These are phyloP conservation scores for Antrozous pallidus DNA, from an alignment of 2,797 vertebrate genomes.

Conservation along the genomic window DNA sequence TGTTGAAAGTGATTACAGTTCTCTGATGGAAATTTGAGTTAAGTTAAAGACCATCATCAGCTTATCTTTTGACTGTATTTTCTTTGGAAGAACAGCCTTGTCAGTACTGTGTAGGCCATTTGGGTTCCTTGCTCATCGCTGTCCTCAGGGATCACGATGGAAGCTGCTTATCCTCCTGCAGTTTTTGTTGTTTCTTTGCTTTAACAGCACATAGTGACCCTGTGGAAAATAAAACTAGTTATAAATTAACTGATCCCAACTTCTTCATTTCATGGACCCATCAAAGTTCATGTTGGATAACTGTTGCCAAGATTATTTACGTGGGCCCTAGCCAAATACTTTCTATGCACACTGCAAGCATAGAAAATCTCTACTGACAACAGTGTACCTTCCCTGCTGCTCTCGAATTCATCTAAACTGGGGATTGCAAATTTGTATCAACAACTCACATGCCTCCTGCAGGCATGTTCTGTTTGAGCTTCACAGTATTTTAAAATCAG, in stretches of 20 bases:
- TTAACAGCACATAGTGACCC: slow-evolving; percentile 30
- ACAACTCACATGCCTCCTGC: neutral
- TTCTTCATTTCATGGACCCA: neutral
- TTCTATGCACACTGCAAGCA: neutral
- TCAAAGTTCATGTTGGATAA: slow-evolving; percentile 48
- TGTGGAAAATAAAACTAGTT: slow-evolving; percentile 43
- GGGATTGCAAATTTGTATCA: neutral
- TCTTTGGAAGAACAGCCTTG: neutral
- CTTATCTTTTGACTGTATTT: neutral
- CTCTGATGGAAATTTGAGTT: neutral
- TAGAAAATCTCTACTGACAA: neutral
- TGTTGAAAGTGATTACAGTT: neutral
- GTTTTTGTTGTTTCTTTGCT: slow-evolving; percentile 16
- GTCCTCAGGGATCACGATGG: neutral
- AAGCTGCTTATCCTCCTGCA: neutral
- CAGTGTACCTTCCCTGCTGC: neutral
- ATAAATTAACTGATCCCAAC: slow-evolving; percentile 49
- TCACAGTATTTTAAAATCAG: neutral
- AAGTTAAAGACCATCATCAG: neutral
- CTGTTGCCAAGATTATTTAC: slow-evolving; percentile 33
- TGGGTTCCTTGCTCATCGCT: neutral
- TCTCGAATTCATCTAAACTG: neutral
- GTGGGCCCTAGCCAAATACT: neutral
- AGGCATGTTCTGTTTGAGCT: neutral
- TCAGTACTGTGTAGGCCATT: neutral